Percentiles rank a stretch among this genome's conserved stretches.
Conservation (phyloP, 2,797 vertebrate species). For the Antennarius maculatus region DNA sequence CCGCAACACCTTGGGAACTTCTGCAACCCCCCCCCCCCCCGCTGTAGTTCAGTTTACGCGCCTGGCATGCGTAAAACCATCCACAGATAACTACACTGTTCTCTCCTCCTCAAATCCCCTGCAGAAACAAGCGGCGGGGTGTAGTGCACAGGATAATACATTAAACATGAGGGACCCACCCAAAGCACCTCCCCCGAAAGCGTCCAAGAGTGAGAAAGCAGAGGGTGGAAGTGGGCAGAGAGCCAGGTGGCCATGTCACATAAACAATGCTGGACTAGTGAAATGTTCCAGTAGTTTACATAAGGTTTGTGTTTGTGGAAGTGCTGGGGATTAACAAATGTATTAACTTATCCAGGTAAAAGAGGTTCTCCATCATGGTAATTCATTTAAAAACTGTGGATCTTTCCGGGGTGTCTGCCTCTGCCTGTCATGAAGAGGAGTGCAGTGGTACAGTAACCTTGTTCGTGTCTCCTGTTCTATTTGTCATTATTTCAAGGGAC, state of each 20-base stretch:
- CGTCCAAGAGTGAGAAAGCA: slow-evolving; percentile 32
- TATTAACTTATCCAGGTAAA: not conserved
- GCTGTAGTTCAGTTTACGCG: slow-evolving; percentile 21
- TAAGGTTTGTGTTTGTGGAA: not conserved
- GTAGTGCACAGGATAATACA: slow-evolving; percentile 62
- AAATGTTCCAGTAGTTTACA: not conserved
- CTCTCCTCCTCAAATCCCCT: slow-evolving; percentile 29
- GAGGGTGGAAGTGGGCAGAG: slow-evolving; percentile 53
- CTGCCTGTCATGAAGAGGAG: slow-evolving; percentile 25
- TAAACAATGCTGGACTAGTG: slow-evolving; percentile 12
- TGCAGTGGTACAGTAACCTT: slow-evolving; percentile 35
- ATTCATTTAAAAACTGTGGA: slow-evolving; percentile 20
- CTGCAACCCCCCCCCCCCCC: slow-evolving; percentile 4
- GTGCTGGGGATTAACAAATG: not conserved
- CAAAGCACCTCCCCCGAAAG: slow-evolving; percentile 73
- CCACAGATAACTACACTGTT: slow-evolving; percentile 13
- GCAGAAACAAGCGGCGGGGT: slow-evolving; percentile 50
- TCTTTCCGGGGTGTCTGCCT: slow-evolving; percentile 5
- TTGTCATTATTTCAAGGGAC: slow-evolving; percentile 46
- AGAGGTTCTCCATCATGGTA: slow-evolving; percentile 5
- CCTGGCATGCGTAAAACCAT: slow-evolving; percentile 27
- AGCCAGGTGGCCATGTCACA: slow-evolving; percentile 43
- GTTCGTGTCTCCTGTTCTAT: slow-evolving; percentile 46
- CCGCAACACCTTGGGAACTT: slow-evolving; percentile 41
- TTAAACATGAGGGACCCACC: slow-evolving; percentile 77